These are phyloP conservation scores for Grapholita molesta DNA, from an alignment of 1,140 invertebrate species.

Conservation along the genomic window DNA sequence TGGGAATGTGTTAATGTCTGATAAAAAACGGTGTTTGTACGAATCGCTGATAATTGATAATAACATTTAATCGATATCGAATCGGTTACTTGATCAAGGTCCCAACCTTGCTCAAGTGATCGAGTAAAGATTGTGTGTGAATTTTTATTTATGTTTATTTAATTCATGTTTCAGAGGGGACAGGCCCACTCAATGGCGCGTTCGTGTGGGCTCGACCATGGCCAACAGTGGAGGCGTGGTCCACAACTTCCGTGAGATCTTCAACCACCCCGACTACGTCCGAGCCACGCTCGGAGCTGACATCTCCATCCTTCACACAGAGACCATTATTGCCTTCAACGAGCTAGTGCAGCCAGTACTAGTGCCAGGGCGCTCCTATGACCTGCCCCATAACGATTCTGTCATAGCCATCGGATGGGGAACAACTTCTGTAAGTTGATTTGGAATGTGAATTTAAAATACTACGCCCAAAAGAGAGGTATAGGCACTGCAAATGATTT, in stretches of 20 bases:
- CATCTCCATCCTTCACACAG: conserved; percentile 65
- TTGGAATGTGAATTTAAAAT: not conserved
- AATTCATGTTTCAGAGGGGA: conserved; percentile 33
- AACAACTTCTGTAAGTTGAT: conserved; percentile 24
- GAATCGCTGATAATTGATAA: no score
- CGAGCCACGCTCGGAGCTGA: conserved; percentile 79
- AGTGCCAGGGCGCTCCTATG: conserved; percentile 28
- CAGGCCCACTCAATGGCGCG: conserved; percentile 24
- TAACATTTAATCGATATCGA: no score
- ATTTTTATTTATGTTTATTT: no score
- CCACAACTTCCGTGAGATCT: conserved; percentile 30
- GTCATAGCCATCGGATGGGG: conserved; percentile 40
- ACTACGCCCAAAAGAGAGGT: no score
- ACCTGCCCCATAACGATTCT: conserved; percentile 25
- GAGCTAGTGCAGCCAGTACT: conserved; percentile 15
- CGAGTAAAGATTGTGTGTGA: no score
- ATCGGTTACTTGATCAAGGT: no score
- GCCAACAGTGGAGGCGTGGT: conserved; percentile 36
- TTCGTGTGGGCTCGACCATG: conserved; percentile 33
- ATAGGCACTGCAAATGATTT: no score
- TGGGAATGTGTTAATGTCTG: no score
- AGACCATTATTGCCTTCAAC: conserved; percentile 50
- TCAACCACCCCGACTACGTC: conserved; percentile 77
- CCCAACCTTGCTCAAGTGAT: no score
- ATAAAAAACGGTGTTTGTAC: no score